Percentiles rank a stretch among this genome's conserved stretches.
phyloP scores from a whole-genome alignment of 2,888 invertebrate species.

The Ornithoptera alexandrae region DNA sequence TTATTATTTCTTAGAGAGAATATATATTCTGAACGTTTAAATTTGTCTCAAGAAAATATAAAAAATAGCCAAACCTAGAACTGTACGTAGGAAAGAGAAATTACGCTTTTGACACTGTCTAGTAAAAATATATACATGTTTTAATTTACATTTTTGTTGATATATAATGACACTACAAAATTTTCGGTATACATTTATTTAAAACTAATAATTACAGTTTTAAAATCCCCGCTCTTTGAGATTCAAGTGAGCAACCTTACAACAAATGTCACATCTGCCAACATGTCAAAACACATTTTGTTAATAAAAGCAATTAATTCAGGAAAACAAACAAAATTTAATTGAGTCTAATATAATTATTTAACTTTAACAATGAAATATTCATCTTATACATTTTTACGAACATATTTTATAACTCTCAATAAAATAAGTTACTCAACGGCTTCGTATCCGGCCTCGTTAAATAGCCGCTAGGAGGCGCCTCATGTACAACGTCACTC shows the following conservation, averaged over 20 bases:
- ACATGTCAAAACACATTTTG: conserved; percentile 10
- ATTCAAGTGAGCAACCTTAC: conserved; percentile 25
- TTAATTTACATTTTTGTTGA: too few relatives aligned
- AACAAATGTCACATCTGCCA: conserved; percentile 19
- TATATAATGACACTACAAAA: too few relatives aligned
- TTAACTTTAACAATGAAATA: conserved; percentile 2
- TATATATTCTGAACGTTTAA: too few relatives aligned
- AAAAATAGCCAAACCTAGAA: too few relatives aligned
- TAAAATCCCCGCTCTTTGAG: conserved; percentile 22
- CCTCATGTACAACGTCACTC: conserved; percentile 73
- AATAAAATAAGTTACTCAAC: conserved; percentile 46
- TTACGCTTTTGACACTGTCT: too few relatives aligned
- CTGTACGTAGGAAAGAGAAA: too few relatives aligned
- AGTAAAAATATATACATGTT: too few relatives aligned
- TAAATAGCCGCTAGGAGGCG: conserved; percentile 67
- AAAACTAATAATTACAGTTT: conserved; percentile 7
- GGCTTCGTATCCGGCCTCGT: conserved; percentile 56
- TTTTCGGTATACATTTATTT: too few relatives aligned
- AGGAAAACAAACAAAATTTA: neutral
- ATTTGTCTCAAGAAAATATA: too few relatives aligned
- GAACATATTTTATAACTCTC: conserved; percentile 31
- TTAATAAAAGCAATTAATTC: neutral
- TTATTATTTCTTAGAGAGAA: too few relatives aligned
- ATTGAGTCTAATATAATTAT: neutral
- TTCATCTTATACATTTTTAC: conserved; percentile 5